Conservation (phyloP, 2,113 vertebrate species). For the Dermatemys mawii region DNA sequence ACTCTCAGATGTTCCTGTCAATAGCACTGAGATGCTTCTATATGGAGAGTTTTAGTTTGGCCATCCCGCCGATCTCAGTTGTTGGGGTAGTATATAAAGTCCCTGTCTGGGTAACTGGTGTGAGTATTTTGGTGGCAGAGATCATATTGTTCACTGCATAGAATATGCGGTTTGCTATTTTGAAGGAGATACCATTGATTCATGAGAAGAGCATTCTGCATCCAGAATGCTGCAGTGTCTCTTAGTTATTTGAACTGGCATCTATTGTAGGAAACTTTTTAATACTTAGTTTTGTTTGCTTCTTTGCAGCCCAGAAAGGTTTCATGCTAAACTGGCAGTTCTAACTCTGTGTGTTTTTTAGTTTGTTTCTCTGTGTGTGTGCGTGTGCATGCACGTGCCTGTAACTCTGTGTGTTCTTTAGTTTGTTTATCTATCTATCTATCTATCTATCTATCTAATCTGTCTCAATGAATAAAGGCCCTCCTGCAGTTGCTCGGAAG, state of each 20-base stretch:
- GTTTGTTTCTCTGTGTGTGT: too few species aligned
- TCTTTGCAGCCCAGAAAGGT: neutral
- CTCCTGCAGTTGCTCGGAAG: too few species aligned
- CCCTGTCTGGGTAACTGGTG: neutral
- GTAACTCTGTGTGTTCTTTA: too few species aligned
- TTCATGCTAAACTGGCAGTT: neutral
- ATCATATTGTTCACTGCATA: slow-evolving; percentile 7
- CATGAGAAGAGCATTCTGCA: neutral
- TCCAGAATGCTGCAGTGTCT: neutral
- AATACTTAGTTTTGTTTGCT: neutral
- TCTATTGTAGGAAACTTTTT: neutral
- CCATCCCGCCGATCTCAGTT: neutral
- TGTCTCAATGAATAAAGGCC: too few species aligned
- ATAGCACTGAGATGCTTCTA: slow-evolving; percentile 9
- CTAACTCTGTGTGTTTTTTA: neutral
- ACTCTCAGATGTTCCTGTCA: neutral
- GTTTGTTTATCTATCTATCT: too few species aligned
- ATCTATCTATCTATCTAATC: too few species aligned
- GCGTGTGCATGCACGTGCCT: too few species aligned
- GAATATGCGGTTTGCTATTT: neutral
- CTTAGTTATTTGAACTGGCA: neutral
- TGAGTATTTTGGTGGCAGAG: neutral
- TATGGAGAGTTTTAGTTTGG: neutral
- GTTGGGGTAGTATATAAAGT: neutral
- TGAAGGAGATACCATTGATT: neutral